Conservation (phyloP, 2,888 invertebrate genomes). For the Oligia strigilis region DNA sequence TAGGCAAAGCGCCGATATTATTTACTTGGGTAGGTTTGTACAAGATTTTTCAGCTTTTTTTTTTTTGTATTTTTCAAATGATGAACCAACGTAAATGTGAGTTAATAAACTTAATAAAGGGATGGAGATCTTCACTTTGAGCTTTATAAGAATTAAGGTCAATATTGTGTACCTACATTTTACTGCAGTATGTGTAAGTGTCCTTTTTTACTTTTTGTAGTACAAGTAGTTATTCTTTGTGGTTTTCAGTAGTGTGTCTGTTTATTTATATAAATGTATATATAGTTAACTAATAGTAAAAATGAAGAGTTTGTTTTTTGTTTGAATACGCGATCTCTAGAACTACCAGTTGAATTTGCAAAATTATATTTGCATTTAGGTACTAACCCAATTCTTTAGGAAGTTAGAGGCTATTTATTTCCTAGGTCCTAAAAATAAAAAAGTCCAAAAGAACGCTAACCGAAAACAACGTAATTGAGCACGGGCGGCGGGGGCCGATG, state of each 20-base stretch:
- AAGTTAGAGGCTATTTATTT: not conserved
- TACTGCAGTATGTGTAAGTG: not conserved
- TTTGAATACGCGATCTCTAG: too few relatives aligned
- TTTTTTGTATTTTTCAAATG: not conserved
- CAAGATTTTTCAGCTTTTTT: not conserved
- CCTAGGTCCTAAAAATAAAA: not conserved
- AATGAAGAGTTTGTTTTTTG: too few relatives aligned
- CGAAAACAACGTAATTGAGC: not conserved
- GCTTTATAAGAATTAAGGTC: not conserved
- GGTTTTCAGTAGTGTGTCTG: not conserved
- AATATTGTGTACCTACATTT: not conserved
- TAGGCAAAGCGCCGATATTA: not conserved
- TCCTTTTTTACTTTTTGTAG: slow-evolving; percentile 19
- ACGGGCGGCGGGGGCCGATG: too few relatives aligned
- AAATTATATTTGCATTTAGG: too few relatives aligned
- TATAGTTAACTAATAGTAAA: too few relatives aligned
- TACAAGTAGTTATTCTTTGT: not conserved
- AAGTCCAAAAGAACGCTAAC: too few relatives aligned
- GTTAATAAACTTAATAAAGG: not conserved
- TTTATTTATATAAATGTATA: not conserved
- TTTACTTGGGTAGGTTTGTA: not conserved
- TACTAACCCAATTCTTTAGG: not conserved
- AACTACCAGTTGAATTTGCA: too few relatives aligned
- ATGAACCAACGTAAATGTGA: not conserved
- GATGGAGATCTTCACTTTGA: not conserved